phyloP scores from a whole-genome alignment of 2,113 vertebrate genomes.

The Nipponia nippon region DNA sequence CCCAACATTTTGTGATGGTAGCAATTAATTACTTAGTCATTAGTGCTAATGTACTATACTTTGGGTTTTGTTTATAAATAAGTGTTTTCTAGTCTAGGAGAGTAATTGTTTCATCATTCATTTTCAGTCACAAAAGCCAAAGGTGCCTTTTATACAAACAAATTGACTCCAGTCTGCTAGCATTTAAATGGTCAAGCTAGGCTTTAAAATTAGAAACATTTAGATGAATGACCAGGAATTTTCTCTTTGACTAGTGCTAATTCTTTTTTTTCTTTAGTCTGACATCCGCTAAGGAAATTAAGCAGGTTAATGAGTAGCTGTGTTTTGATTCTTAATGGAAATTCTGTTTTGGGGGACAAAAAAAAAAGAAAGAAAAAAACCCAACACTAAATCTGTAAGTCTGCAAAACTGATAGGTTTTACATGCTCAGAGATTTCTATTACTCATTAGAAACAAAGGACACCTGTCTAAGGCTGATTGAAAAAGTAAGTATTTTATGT shows the following conservation, averaged over 20 bases:
- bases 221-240: background rate
- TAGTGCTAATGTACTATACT: background rate
- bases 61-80: background rate
- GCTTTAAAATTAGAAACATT: background rate
- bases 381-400: background rate
- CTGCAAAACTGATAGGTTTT: background rate
- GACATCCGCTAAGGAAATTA: background rate
- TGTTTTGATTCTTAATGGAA: background rate
- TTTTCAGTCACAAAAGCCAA: background rate
- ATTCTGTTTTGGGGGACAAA: background rate
- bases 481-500: background rate
- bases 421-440: background rate
- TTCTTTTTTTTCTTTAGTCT: background rate
- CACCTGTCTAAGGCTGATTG: background rate
- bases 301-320: background rate
- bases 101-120: slow-evolving; percentile 20
- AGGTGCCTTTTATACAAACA: background rate
- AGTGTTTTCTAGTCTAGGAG: background rate
- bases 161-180: background rate
- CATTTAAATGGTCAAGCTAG: background rate
- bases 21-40: background rate
- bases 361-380: background rate
- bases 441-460: background rate
- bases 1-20: background rate
- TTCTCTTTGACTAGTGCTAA: background rate